Evolutionary conservation across 2,797 vertebrate genomes (phyloP).

Genomic region (Okamejei kenojei): DNA sequence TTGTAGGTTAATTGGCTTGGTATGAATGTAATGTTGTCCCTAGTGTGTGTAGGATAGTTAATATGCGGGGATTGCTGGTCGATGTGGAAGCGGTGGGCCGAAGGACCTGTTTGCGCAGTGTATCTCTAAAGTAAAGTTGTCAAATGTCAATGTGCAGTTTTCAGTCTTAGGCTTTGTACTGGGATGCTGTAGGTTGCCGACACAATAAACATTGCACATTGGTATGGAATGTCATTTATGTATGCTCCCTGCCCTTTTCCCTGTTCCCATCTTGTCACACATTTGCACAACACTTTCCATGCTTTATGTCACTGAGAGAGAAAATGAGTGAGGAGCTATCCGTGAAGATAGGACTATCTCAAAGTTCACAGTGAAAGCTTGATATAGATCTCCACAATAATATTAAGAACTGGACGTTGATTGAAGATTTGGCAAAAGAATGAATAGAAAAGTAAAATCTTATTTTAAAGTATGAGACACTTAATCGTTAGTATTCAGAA

Average conservation of each 20-base stretch:
- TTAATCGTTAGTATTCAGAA: no score
- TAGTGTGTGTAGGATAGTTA: no score
- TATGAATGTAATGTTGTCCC: no score
- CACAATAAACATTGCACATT: neutral
- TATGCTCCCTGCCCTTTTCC: neutral
- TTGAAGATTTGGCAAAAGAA: neutral
- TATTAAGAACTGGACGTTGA: neutral
- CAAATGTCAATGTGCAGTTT: neutral
- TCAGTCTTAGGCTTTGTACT: neutral
- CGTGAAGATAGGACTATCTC: neutral
- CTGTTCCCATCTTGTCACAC: neutral
- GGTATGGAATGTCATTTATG: neutral
- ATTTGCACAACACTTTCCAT: neutral
- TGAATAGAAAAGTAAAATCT: no score
- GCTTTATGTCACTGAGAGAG: neutral
- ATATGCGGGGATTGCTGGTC: no score
- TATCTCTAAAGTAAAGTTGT: neutral
- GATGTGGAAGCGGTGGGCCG: no score
- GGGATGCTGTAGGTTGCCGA: neutral
- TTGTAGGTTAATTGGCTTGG: no score
- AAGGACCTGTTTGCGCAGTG: no score
- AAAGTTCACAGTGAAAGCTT: neutral
- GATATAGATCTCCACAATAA: neutral
- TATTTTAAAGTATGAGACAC: no score
- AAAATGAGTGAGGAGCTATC: neutral